Conservation (phyloP, 2,797 vertebrate species). For the Argyrosomus regius region DNA sequence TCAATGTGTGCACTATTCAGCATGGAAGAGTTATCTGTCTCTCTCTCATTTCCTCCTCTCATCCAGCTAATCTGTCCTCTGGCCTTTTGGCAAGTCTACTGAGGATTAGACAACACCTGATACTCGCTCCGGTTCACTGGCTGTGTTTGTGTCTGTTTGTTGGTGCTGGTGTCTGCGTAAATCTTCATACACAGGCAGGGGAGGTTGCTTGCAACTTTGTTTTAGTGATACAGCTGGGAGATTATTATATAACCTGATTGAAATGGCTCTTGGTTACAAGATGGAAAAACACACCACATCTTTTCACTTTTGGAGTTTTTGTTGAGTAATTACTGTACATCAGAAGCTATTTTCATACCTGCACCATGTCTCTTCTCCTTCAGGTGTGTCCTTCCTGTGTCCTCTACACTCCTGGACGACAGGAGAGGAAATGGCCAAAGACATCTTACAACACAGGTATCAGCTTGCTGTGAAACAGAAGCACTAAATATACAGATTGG, state of each 20-base stretch:
- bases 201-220: constrained; percentile 8
- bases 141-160: constrained; percentile 56
- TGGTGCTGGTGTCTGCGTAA: constrained; percentile 44
- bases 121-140: constrained; percentile 55
- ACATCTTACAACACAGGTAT: constrained; percentile 93
- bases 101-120: constrained; percentile 77
- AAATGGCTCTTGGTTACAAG: not conserved
- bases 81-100: constrained; percentile 64
- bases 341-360: constrained; percentile 9
- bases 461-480: not conserved
- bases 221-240: constrained; percentile 2
- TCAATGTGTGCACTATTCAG: constrained; percentile 25
- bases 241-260: not conserved
- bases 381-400: constrained; percentile 92
- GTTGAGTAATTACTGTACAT: not conserved
- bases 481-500: not conserved
- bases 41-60: constrained; percentile 68
- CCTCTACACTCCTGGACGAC: constrained; percentile 95
- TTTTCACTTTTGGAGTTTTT: not conserved
- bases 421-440: constrained; percentile 92
- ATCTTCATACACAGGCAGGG: constrained; percentile 24
- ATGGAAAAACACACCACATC: not conserved
- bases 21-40: constrained; percentile 42
- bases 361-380: constrained; percentile 17
- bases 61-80: constrained; percentile 76